A percentile compares a stretch with the other conserved stretches of the same genome.
These are phyloP conservation scores for Aythya baeri DNA, from an alignment of 2,113 vertebrate species.

Conservation along the genomic window DNA sequence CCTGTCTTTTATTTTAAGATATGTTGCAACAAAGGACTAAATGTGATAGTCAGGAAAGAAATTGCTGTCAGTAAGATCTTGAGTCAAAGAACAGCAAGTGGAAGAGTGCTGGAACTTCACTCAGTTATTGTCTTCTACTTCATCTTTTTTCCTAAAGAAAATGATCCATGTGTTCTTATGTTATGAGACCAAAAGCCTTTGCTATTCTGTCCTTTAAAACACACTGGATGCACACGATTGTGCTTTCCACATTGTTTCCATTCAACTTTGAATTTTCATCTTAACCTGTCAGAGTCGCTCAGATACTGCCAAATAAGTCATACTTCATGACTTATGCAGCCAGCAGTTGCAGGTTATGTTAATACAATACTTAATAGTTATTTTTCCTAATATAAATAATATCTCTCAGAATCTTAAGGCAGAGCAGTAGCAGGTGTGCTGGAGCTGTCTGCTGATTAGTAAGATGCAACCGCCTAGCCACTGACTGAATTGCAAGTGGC, in stretches of 20 bases:
- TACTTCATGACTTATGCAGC: not conserved
- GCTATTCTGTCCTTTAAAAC: not conserved
- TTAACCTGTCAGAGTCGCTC: not conserved
- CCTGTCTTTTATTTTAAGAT: not conserved
- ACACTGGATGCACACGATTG: accelerated
- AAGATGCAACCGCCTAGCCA: not conserved
- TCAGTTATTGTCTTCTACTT: not conserved
- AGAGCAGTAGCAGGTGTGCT: not conserved
- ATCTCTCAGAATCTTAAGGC: not conserved
- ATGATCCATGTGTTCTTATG: not conserved
- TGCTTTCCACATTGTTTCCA: not conserved
- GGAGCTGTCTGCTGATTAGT: not conserved
- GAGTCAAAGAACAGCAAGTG: not conserved
- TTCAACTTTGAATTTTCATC: not conserved
- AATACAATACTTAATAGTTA: not conserved
- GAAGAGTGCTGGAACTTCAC: not conserved
- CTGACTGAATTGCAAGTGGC: not conserved
- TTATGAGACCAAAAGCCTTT: not conserved
- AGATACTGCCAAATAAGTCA: not conserved
- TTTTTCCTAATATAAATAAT: not conserved
- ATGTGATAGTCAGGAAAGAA: not conserved
- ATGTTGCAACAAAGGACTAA: not conserved
- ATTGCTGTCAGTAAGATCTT: not conserved
- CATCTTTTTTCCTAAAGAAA: not conserved
- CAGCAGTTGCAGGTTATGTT: not conserved